Conservation (phyloP, 2,113 vertebrate genomes). For the Otus sunia region DNA sequence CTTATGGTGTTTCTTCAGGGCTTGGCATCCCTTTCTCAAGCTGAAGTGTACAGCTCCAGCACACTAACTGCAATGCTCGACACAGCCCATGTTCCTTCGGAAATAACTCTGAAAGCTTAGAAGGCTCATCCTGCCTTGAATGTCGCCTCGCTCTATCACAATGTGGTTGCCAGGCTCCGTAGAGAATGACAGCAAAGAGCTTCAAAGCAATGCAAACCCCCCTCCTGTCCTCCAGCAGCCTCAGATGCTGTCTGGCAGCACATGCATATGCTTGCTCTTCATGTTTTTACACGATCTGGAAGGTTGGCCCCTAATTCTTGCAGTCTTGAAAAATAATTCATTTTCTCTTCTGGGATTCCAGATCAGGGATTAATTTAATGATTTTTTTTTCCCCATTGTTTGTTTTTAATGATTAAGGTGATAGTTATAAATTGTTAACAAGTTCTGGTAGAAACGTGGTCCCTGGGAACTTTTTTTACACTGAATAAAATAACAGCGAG, state of each 20-base stretch:
- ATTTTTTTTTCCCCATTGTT: slow-evolving; percentile 3
- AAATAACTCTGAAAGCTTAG: neutral
- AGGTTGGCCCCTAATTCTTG: neutral
- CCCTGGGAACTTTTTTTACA: neutral
- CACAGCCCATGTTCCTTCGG: neutral
- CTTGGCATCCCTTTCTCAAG: neutral
- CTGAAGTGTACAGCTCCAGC: neutral
- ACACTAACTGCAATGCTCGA: fast-evolving
- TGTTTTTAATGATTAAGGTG: slow-evolving; percentile 46
- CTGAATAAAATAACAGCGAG: neutral
- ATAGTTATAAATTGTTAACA: slow-evolving; percentile 64
- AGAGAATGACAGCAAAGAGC: neutral
- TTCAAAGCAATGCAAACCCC: neutral
- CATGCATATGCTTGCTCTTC: fast-evolving
- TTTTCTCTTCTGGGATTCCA: slow-evolving; percentile 8
- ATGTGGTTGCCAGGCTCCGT: neutral
- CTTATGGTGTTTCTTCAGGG: neutral
- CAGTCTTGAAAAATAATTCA: neutral
- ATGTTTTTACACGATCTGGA: neutral
- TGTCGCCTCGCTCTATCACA: neutral
- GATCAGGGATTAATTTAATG: slow-evolving; percentile 38
- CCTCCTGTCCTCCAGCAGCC: neutral
- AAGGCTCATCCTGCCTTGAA: neutral
- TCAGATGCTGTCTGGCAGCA: neutral
- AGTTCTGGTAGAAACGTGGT: slow-evolving; percentile 34